Evolutionary conservation across 2,113 vertebrate species (phyloP).

Genomic region (Ifrita kowaldi): DNA sequence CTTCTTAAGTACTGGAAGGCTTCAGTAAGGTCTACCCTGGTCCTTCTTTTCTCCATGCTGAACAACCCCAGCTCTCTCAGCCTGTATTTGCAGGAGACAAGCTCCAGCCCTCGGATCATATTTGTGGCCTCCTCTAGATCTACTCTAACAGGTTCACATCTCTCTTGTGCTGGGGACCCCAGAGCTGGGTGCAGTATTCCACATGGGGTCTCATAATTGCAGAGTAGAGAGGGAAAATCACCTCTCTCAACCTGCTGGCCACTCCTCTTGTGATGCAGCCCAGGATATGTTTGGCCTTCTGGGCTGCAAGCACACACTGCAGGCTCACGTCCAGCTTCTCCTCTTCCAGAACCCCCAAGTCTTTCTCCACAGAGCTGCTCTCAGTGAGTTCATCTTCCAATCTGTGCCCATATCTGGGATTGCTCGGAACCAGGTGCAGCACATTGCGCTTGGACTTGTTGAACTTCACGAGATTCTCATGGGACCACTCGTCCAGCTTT

Average conservation of each 20-base stretch:
- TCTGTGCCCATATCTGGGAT: not conserved
- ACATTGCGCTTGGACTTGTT: not conserved
- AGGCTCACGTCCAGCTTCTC: not conserved
- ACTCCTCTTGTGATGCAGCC: not conserved
- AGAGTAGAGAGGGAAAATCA: not conserved
- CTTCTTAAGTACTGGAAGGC: not conserved
- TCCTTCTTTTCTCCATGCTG: not conserved
- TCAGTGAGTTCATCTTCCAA: not conserved
- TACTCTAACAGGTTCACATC: not conserved
- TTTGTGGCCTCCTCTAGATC: not conserved
- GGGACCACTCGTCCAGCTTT: rapidly evolving
- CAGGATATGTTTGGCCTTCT: not conserved
- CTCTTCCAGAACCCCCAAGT: not conserved
- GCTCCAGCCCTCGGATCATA: not conserved
- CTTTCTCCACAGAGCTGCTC: no score
- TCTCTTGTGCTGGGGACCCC: not conserved
- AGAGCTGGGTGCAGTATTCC: not conserved
- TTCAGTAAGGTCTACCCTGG: not conserved
- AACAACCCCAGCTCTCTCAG: not conserved
- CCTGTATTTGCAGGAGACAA: not conserved
- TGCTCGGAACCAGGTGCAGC: not conserved
- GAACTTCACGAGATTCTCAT: not conserved
- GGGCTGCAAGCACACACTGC: rapidly evolving
- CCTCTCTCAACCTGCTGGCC: not conserved
- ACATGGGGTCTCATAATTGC: not conserved